Conservation (phyloP, 2,797 vertebrate genomes). For the Eulemur coronatus region DNA sequence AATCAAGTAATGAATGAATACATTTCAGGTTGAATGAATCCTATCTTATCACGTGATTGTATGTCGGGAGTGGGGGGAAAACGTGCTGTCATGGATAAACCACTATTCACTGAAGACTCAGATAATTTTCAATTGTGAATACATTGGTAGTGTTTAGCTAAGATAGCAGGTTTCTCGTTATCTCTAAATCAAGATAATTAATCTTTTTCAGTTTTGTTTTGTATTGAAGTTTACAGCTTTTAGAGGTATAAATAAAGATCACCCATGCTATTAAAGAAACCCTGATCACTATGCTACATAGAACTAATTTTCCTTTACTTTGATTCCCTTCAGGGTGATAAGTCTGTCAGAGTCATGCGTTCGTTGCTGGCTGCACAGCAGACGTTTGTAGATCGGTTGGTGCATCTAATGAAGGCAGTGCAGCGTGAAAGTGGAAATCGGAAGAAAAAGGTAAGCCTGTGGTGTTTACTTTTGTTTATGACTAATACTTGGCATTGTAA, state of each 20-base stretch:
- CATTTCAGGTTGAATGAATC: conserved; percentile 31
- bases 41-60: conserved; percentile 35
- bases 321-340: conserved; percentile 91
- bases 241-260: conserved; percentile 53
- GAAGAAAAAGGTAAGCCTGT: conserved; percentile 93
- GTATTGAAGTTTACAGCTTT: conserved; percentile 59
- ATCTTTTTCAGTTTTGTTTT: conserved; percentile 63
- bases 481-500: background rate
- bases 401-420: conserved; percentile 98
- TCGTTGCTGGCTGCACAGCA: conserved; percentile 96
- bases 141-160: conserved; percentile 48
- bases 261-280: conserved; percentile 57
- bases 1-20: background rate
- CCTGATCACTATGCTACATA: conserved; percentile 46
- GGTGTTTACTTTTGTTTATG: background rate
- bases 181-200: conserved; percentile 45
- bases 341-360: conserved; percentile 97
- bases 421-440: conserved; percentile 98
- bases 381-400: conserved; percentile 96
- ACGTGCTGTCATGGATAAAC: conserved; percentile 8
- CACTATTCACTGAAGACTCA: conserved; percentile 29
- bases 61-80: background rate
- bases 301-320: conserved; percentile 75
- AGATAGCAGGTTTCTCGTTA: conserved; percentile 43
- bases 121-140: conserved; percentile 49